Conservation (phyloP, 2,113 vertebrate genomes). For the Zosterops lateralis region DNA sequence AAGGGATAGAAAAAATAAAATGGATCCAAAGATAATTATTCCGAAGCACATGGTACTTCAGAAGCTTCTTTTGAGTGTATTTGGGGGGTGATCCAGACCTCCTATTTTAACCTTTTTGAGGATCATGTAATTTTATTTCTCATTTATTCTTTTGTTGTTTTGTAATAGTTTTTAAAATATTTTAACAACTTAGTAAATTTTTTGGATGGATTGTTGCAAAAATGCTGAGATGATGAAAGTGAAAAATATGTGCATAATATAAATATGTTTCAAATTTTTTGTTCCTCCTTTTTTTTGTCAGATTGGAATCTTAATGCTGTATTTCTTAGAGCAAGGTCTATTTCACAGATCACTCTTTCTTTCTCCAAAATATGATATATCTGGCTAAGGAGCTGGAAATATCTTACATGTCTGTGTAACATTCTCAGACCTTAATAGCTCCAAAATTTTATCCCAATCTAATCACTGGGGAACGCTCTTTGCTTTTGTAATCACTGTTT, state of each 20-base stretch:
- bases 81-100: not conserved
- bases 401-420: slow-evolving; percentile 68
- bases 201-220: slow-evolving; percentile 6
- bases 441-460: slow-evolving; percentile 71
- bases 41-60: not conserved
- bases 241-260: not conserved
- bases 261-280: slow-evolving; percentile 13
- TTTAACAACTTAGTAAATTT: not conserved
- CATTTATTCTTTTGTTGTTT: not conserved
- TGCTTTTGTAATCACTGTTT: slow-evolving; percentile 78
- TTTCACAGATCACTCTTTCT: slow-evolving; percentile 30
- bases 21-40: not conserved
- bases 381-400: slow-evolving; percentile 74
- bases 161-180: not conserved
- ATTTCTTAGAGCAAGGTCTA: slow-evolving; percentile 4
- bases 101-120: not conserved
- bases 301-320: not conserved
- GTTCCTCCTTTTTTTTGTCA: not conserved
- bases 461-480: slow-evolving; percentile 82
- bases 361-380: slow-evolving; percentile 58
- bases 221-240: not conserved
- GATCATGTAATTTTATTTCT: not conserved
- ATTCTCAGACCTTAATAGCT: slow-evolving; percentile 71
- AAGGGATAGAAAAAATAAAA: not conserved
- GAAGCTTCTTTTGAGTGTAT: not conserved